Evolutionary conservation across 2,797 vertebrate genomes (phyloP).

Genomic region (Anas georgica): DNA sequence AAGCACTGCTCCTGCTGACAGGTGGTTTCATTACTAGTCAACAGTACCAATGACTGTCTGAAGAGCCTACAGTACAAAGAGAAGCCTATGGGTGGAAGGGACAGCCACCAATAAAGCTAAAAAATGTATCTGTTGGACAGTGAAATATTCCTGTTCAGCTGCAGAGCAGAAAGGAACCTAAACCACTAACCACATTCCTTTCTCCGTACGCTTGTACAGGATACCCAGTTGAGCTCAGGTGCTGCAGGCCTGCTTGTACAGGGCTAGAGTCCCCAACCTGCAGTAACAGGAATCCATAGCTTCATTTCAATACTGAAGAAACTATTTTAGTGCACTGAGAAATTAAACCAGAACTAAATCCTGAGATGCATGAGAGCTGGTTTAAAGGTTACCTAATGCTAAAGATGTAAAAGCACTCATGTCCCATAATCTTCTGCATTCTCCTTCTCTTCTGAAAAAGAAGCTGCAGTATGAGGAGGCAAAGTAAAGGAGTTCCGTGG

Average conservation of each 20-base stretch:
- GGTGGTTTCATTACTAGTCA: neutral
- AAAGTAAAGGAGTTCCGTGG: neutral
- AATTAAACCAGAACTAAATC: neutral
- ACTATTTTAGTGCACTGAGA: neutral
- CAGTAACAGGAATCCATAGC: neutral
- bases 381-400: neutral
- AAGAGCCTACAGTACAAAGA: neutral
- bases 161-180: neutral
- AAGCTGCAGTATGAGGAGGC: neutral
- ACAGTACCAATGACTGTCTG: neutral
- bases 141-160: neutral
- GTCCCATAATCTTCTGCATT: neutral
- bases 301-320: neutral
- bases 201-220: neutral
- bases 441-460: neutral
- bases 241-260: neutral
- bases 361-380: neutral
- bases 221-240: neutral
- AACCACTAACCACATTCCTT: neutral
- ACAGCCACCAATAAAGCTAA: neutral
- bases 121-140: neutral
- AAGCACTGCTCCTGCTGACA: neutral
- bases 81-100: neutral
- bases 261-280: neutral
- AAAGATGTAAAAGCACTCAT: neutral